Conservation (phyloP, 2,888 invertebrate genomes). For the Mylabris sibirica region DNA sequence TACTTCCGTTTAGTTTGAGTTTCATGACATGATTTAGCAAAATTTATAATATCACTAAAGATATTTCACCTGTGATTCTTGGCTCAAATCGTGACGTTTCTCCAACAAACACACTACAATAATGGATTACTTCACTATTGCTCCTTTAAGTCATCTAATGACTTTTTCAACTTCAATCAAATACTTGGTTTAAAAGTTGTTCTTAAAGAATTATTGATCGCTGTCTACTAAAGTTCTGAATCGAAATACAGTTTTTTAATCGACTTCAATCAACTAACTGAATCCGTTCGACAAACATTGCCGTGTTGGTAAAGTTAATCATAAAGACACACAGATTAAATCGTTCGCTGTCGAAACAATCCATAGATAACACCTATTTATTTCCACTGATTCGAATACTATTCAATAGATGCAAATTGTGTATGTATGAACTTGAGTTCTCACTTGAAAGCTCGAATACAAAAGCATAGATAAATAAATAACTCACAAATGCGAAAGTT, state of each 20-base stretch:
- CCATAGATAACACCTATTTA: slow-evolving; percentile 16
- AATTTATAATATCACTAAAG: background rate
- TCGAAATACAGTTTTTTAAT: background rate
- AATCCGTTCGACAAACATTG: background rate
- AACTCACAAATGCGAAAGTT: slow-evolving; percentile 9
- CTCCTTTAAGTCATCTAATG: no score
- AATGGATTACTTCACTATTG: no score
- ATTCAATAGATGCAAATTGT: background rate
- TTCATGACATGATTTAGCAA: background rate
- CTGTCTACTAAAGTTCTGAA: background rate
- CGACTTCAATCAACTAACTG: background rate
- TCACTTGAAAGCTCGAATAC: slow-evolving; percentile 15
- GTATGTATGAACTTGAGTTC: background rate
- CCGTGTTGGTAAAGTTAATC: slow-evolving; percentile 8
- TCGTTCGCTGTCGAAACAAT: slow-evolving; percentile 11
- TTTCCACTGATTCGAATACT: slow-evolving; percentile 6
- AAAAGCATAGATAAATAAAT: slow-evolving; percentile 20
- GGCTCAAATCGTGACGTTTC: no score
- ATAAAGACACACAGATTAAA: slow-evolving; percentile 14
- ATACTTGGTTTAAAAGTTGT: no score
- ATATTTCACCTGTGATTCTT: no score
- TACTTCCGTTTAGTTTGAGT: background rate
- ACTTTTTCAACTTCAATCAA: no score
- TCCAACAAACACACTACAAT: background rate
- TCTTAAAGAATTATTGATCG: no score